phyloP scores from a whole-genome alignment of 1,140 invertebrate species.

The Brachionus calyciflorus region DNA sequence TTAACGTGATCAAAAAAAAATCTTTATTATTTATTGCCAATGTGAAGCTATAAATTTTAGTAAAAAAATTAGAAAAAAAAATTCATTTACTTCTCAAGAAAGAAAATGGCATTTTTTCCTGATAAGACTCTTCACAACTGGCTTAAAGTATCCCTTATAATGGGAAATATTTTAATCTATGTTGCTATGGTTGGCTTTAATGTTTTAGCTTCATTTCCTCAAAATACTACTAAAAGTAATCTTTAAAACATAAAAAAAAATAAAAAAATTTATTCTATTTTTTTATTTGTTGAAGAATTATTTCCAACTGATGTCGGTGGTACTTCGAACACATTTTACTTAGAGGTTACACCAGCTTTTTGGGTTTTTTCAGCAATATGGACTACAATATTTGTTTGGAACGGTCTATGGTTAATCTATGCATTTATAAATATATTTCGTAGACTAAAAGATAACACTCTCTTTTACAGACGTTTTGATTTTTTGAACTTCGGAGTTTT shows the following conservation, averaged over 20 bases:
- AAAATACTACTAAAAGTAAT: neutral
- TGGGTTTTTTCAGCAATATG: conserved; percentile 55
- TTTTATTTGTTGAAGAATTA: conserved; percentile 49
- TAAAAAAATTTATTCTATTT: neutral
- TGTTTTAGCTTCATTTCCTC: conserved; percentile 6
- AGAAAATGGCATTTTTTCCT: neutral
- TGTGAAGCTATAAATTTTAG: no score
- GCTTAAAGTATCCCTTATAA: conserved; percentile 22
- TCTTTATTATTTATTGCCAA: no score
- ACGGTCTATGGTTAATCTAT: conserved; percentile 53
- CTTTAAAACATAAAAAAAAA: no score
- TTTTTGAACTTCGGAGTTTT: conserved; percentile 51
- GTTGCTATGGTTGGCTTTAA: conserved; percentile 37
- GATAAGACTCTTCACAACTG: conserved; percentile 41
- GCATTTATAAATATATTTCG: conserved; percentile 51
- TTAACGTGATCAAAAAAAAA: neutral
- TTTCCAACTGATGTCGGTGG: conserved; percentile 51
- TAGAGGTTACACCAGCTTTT: conserved; percentile 55
- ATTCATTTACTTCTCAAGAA: no score
- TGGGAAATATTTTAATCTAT: conserved; percentile 37
- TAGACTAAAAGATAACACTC: conserved; percentile 48
- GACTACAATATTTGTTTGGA: conserved; percentile 55
- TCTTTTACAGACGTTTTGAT: conserved; percentile 49
- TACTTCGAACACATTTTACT: conserved; percentile 50
- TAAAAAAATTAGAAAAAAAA: no score